Evolutionary conservation across 2,113 vertebrate genomes (phyloP).

Genomic region (Podiceps cristatus): DNA sequence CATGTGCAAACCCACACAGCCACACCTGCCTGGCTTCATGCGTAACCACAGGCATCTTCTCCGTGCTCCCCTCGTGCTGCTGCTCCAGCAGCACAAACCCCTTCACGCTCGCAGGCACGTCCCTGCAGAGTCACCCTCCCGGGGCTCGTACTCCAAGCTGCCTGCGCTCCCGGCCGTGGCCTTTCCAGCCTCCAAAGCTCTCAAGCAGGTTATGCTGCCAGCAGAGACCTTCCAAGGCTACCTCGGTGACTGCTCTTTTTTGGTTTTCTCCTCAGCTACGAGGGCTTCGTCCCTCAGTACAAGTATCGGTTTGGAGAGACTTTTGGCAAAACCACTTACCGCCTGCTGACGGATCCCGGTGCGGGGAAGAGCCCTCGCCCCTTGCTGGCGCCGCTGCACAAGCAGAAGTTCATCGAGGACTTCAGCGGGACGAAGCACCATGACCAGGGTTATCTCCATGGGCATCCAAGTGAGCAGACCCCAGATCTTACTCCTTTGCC

Average conservation of each 20-base stretch:
- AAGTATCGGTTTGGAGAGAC: background rate
- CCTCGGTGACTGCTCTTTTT: accelerated
- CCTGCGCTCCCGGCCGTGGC: accelerated
- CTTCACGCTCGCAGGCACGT: accelerated
- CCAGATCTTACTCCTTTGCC: accelerated
- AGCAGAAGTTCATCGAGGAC: background rate
- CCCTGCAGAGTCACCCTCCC: background rate
- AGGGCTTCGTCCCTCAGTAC: background rate
- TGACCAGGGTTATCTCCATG: background rate
- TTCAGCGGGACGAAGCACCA: accelerated
- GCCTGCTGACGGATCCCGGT: accelerated
- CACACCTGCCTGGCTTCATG: background rate
- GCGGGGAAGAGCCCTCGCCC: background rate
- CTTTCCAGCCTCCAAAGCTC: accelerated
- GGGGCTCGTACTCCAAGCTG: accelerated
- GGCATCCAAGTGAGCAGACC: background rate
- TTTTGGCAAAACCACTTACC: background rate
- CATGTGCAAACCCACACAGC: accelerated
- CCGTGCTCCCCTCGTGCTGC: accelerated
- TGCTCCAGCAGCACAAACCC: accelerated
- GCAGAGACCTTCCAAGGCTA: accelerated
- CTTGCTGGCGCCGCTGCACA: background rate
- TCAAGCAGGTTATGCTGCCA: accelerated
- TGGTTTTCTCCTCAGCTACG: background rate
- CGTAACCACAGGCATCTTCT: accelerated